These are phyloP conservation scores for Sesamia inferens DNA, from an alignment of 2,888 invertebrate genomes.

Conservation along the genomic window DNA sequence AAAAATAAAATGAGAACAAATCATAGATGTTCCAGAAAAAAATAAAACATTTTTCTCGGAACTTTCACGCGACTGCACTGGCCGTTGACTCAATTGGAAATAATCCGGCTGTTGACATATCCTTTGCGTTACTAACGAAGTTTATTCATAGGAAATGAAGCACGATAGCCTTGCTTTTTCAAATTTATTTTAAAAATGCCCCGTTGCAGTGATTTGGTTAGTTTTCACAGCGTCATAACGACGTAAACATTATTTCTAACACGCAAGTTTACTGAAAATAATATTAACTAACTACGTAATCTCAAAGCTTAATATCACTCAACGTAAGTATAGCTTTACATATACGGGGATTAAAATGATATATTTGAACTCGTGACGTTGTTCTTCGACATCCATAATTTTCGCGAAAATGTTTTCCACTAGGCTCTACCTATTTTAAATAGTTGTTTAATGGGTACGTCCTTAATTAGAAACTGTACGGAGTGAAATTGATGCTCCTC, in stretches of 20 bases:
- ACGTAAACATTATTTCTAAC: conserved; percentile 34
- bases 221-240: conserved; percentile 13
- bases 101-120: conserved; percentile 34
- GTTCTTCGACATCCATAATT: conserved; percentile 79
- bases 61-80: conserved; percentile 41
- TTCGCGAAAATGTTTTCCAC: conserved; percentile 83
- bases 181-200: conserved; percentile 27
- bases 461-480: conserved; percentile 88
- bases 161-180: conserved; percentile 19
- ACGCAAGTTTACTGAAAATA: conserved; percentile 29
- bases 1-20: too few relatives aligned
- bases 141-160: conserved; percentile 35
- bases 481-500: conserved; percentile 85
- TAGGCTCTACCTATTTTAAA: conserved; percentile 87
- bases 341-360: conserved; percentile 64
- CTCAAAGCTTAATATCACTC: conserved; percentile 49
- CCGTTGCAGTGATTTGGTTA: conserved; percentile 32
- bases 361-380: conserved; percentile 72
- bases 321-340: conserved; percentile 55
- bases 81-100: conserved; percentile 36
- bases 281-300: conserved; percentile 39
- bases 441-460: conserved; percentile 89
- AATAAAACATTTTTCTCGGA: conserved; percentile 31
- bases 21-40: conserved; percentile 10
- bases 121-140: conserved; percentile 38